Evolutionary conservation across 2,113 vertebrate genomes (phyloP).

Genomic region (Pachypanchax playfairii): DNA sequence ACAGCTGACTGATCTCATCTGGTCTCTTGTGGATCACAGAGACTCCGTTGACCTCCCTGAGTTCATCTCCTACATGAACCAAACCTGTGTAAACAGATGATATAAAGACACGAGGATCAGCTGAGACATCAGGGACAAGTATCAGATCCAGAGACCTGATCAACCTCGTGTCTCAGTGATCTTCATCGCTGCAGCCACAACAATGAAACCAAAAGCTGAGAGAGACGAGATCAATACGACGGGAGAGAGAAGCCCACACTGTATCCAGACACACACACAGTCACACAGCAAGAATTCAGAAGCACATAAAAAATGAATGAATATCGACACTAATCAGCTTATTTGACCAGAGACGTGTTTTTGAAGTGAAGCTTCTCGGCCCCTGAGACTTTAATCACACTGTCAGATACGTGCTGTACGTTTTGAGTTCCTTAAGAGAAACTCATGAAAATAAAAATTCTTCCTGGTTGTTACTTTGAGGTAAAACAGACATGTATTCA

Average conservation of each 20-base stretch:
- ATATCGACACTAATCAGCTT: slow-evolving; percentile 21
- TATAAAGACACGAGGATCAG: background rate
- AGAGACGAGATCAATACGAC: slow-evolving; percentile 24
- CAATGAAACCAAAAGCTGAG: slow-evolving; percentile 42
- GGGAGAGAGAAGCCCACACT: background rate
- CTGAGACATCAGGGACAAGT: background rate
- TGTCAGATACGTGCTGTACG: no score
- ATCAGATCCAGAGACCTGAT: slow-evolving; percentile 17
- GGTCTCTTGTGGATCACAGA: slow-evolving; percentile 92
- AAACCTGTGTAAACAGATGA: slow-evolving; percentile 80
- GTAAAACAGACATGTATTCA: no score
- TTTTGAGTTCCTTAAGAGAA: no score
- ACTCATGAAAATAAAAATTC: no score
- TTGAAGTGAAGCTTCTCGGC: slow-evolving; percentile 1
- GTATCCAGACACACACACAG: background rate
- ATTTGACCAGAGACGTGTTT: slow-evolving; percentile 1
- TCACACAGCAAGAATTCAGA: slow-evolving; percentile 25
- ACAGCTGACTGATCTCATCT: slow-evolving; percentile 95
- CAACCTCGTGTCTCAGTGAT: slow-evolving; percentile 5
- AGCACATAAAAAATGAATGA: slow-evolving; percentile 47
- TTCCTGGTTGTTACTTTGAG: no score
- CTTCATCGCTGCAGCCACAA: slow-evolving; percentile 41
- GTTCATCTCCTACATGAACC: slow-evolving; percentile 94
- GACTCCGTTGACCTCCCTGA: slow-evolving; percentile 94
- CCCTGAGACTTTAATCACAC: no score